These are phyloP conservation scores for Pocillopora meandrina DNA, from an alignment of 92 coral and sea anemone genomes.

Conservation along the genomic window DNA sequence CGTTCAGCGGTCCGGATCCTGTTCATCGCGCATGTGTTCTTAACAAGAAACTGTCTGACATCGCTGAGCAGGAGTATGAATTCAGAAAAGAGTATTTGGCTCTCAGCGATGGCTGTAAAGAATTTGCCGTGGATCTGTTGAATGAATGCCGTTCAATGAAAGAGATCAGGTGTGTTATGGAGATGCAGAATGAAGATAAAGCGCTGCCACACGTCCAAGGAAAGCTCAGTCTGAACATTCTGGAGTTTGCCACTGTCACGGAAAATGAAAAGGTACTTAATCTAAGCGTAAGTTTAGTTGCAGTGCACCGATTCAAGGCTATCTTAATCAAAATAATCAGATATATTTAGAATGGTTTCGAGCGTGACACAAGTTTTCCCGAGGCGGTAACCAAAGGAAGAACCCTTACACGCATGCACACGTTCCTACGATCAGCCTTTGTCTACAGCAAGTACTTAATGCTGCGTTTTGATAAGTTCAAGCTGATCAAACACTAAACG, in stretches of 20 bases:
- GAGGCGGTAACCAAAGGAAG: too few species aligned
- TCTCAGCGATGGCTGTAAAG: slow-evolving; percentile 74
- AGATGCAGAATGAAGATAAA: slow-evolving; percentile 16
- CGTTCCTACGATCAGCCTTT: too few species aligned
- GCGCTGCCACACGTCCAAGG: neutral
- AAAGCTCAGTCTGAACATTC: slow-evolving; percentile 48
- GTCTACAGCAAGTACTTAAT: too few species aligned
- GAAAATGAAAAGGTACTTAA: slow-evolving; percentile 65
- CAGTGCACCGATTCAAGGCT: neutral
- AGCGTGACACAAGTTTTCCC: too few species aligned
- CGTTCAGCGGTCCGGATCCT: slow-evolving; percentile 55
- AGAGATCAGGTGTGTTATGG: slow-evolving; percentile 75
- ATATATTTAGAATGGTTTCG: too few species aligned
- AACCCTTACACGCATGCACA: too few species aligned
- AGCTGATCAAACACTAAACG: too few species aligned
- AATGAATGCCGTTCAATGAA: slow-evolving; percentile 85
- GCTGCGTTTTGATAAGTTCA: too few species aligned
- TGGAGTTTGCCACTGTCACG: slow-evolving; percentile 76
- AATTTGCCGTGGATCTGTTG: slow-evolving; percentile 74
- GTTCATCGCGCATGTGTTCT: slow-evolving; percentile 68
- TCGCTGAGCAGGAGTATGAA: slow-evolving; percentile 73
- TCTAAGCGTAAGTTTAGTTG: too few species aligned
- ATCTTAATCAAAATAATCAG: too few species aligned
- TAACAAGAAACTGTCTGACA: slow-evolving; percentile 58
- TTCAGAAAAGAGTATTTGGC: slow-evolving; percentile 76